phyloP scores from a whole-genome alignment of 2,888 invertebrate genomes.

The Polydrusus tereticollis region DNA sequence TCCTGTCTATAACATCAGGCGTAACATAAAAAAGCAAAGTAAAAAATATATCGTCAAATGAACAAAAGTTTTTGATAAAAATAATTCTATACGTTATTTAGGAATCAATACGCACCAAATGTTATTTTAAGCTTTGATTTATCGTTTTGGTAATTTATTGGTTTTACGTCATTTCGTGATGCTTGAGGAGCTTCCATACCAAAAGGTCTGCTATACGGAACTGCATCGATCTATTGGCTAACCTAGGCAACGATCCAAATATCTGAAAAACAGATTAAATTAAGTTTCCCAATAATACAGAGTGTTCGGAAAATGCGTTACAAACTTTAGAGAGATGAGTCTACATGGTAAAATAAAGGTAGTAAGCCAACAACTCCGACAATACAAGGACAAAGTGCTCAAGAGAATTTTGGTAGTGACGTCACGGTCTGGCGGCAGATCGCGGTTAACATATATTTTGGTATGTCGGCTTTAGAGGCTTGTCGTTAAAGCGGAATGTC shows the following conservation, averaged over 20 bases:
- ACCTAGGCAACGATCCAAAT: slow-evolving; percentile 14
- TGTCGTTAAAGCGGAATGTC: too few species aligned
- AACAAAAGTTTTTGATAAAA: background rate
- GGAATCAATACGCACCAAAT: background rate
- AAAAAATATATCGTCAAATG: background rate
- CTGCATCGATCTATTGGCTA: slow-evolving; percentile 27
- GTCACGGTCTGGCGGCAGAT: too few species aligned
- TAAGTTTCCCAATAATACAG: background rate
- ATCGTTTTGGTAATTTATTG: background rate
- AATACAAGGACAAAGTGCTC: too few species aligned
- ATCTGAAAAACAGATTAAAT: slow-evolving; percentile 5
- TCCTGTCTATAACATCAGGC: background rate
- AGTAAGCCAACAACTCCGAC: too few species aligned
- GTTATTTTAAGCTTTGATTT: background rate
- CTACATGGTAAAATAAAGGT: too few species aligned
- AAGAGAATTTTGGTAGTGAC: too few species aligned
- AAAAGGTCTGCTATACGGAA: slow-evolving; percentile 25
- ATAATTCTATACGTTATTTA: background rate
- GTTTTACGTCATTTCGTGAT: background rate
- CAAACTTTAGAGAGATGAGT: too few species aligned
- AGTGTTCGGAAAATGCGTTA: too few species aligned
- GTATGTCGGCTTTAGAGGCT: too few species aligned
- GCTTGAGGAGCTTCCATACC: slow-evolving; percentile 27
- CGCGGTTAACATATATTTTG: background rate
- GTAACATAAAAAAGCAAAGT: background rate